Percentiles rank a stretch among this genome's conserved stretches.
Evolutionary conservation across 2,113 vertebrate species (phyloP).

Genomic region (Vimba vimba): DNA sequence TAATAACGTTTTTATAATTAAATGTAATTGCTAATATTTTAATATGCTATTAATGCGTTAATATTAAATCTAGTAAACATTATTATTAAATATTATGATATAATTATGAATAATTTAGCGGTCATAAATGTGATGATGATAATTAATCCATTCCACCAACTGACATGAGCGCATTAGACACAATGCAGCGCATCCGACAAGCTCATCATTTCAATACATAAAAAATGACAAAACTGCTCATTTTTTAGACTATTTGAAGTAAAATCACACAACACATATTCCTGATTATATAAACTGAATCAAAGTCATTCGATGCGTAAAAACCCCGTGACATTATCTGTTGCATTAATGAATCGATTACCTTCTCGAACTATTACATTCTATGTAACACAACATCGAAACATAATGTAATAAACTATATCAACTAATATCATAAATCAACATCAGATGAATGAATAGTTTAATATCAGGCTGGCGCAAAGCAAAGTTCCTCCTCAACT

Average conservation of each 20-base stretch:
- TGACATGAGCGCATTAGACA: not conserved
- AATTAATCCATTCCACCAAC: not conserved
- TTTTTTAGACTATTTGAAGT: not conserved
- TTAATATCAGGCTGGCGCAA: not conserved
- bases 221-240: not conserved
- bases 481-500: conserved; percentile 30
- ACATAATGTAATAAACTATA: not conserved
- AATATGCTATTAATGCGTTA: not conserved
- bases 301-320: not conserved
- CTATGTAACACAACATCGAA: not conserved
- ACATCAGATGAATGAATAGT: not conserved
- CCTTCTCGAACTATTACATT: not conserved
- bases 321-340: not conserved
- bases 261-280: not conserved
- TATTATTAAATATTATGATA: not conserved
- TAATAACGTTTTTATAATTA: not conserved
- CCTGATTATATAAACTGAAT: not conserved
- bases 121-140: not conserved
- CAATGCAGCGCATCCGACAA: not conserved
- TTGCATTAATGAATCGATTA: not conserved
- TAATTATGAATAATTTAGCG: not conserved
- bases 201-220: not conserved
- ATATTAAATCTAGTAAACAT: not conserved
- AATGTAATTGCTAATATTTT: not conserved
- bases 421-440: not conserved